Evolutionary conservation across 2,113 vertebrate species (phyloP), one percentile per base, ranked within the genome.

Genomic region (Ceratotherium simum): DNA sequence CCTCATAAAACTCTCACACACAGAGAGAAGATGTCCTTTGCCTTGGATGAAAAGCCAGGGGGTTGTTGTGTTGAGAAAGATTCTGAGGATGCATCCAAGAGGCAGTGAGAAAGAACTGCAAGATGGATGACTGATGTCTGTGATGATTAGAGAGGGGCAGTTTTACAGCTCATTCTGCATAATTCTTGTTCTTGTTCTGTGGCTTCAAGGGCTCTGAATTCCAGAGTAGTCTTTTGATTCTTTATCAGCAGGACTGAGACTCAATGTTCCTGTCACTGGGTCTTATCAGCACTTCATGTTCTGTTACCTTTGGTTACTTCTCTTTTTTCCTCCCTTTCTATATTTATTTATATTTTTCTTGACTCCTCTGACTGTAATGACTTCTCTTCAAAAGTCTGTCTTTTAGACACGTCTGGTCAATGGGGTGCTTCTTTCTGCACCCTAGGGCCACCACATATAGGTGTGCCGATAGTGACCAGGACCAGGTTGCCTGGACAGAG

Each of bases 281-380:
- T 60, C 72, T 92, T 84, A 31, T 39, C 36, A 80, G 31, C 67
- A 31, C 67, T 75, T 73, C 91, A 36, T 65, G 62, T 21, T 54
- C 76, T 60, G 58, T 91, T 42, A 58, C 27, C 60, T 92, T 58
- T 20, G 39, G 21, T 78, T 80, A 11, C 18, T 78, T 76, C 60
- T 72, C 39, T 56, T 69, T 33, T 60, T 18, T 51, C 25, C 33
- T 21, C 4, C 11, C 36, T 54, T 78, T 89, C 69, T 70, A 4
- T 78, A 46, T 92, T 72, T 65, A 33, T 60, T 82, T 56, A 17
- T 67, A 83, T 83, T 65, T 78, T 73, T 81, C 67, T 75, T 78
- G 48, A 33, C 42, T 96, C 70, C 46, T 91, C 54, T 81, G 58
- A 95, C 78, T 80, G 36, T 86, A 72, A 82, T 36, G 81, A 46